phyloP scores from a whole-genome alignment of 2,888 invertebrate species.

The Leptothorax acervorum region DNA sequence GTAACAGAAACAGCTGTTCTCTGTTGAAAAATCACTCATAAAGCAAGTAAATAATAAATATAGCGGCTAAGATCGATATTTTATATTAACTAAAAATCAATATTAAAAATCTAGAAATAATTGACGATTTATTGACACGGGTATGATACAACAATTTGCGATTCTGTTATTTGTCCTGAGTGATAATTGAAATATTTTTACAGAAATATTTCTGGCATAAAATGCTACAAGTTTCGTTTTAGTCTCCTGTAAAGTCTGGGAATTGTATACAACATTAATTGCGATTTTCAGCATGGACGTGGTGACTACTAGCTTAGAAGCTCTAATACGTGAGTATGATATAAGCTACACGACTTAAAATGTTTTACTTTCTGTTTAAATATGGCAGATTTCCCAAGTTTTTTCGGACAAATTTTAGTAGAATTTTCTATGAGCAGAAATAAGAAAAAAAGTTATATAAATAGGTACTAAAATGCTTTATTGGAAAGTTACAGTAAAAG shows the following conservation, averaged over 20 bases:
- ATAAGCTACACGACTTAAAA: neutral
- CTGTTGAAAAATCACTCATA: neutral
- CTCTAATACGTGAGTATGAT: conserved; percentile 89
- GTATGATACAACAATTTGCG: neutral
- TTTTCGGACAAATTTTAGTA: no score
- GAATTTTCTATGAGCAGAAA: no score
- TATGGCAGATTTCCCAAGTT: neutral
- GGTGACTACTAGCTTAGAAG: conserved; percentile 90
- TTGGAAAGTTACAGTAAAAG: no score
- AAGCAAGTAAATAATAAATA: conserved; percentile 18
- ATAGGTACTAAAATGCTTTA: no score
- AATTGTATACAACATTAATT: conserved; percentile 12
- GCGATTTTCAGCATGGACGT: conserved; percentile 87
- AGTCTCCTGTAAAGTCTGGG: neutral
- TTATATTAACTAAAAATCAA: neutral
- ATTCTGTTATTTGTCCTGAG: neutral
- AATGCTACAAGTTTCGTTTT: conserved; percentile 10
- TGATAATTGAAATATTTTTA: conserved; percentile 4
- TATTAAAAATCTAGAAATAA: neutral
- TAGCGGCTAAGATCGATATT: neutral
- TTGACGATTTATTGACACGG: neutral
- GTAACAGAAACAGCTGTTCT: conserved; percentile 50
- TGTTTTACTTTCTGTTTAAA: neutral
- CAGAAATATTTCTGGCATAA: conserved; percentile 10
- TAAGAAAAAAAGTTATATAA: no score